These are phyloP conservation scores for Drosophila repleta DNA, from an alignment of 1,140 invertebrate species.

Conservation along the genomic window DNA sequence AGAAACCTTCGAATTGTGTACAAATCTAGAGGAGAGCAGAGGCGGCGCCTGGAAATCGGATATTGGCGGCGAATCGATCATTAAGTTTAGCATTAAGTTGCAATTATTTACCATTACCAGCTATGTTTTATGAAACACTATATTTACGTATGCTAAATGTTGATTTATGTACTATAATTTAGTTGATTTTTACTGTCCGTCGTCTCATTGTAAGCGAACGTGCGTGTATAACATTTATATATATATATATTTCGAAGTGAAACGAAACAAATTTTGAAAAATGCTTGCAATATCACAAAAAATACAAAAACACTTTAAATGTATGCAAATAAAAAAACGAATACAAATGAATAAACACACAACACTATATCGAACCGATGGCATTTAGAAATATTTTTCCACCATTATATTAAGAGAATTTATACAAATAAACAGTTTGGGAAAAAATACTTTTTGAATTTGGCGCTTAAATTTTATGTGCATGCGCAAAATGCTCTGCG, in stretches of 20 bases:
- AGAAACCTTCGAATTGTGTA: constrained; percentile 31
- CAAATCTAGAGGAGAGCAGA: constrained; percentile 29
- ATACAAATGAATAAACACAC: constrained; percentile 42
- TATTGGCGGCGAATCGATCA: constrained; percentile 16
- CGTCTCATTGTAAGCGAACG: constrained; percentile 29
- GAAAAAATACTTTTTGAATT: neutral
- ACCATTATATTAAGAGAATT: no score
- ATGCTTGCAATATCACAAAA: constrained; percentile 44
- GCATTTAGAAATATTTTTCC: neutral
- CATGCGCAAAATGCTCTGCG: neutral
- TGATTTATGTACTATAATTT: constrained; percentile 55
- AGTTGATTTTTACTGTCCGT: constrained; percentile 40
- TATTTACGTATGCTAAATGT: constrained; percentile 48
- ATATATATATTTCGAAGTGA: constrained; percentile 24
- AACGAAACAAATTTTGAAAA: constrained; percentile 25
- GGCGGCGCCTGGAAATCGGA: constrained; percentile 8
- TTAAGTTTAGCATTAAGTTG: constrained; percentile 52
- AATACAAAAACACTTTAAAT: constrained; percentile 20
- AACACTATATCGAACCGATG: constrained; percentile 18
- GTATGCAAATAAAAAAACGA: constrained; percentile 27
- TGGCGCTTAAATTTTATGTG: neutral
- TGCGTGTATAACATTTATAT: constrained; percentile 30
- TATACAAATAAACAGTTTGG: no score
- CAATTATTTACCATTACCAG: constrained; percentile 52
- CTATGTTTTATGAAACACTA: constrained; percentile 39